Conservation (phyloP, 1,140 invertebrate genomes). For the Heliconius hermathena region DNA sequence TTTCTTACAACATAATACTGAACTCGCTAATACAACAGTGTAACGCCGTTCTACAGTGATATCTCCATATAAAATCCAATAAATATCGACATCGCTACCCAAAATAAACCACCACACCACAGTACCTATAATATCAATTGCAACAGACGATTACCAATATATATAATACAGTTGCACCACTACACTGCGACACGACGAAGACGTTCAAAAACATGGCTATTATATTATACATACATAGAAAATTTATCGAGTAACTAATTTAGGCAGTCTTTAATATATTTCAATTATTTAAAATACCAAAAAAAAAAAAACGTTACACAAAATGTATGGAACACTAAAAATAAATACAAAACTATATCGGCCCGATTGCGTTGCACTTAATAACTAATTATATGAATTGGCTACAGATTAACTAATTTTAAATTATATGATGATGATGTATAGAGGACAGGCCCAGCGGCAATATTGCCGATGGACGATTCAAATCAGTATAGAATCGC, state of each 20-base stretch:
- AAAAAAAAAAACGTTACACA: slow-evolving; percentile 55
- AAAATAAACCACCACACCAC: slow-evolving; percentile 35
- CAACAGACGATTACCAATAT: slow-evolving; percentile 34
- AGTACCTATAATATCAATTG: slow-evolving; percentile 34
- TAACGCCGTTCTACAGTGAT: slow-evolving; percentile 55
- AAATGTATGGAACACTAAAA: slow-evolving; percentile 65
- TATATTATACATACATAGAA: slow-evolving; percentile 66
- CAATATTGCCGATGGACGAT: neutral
- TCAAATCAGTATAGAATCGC: neutral
- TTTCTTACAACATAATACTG: slow-evolving; percentile 78
- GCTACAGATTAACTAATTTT: neutral
- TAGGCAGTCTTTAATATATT: slow-evolving; percentile 80
- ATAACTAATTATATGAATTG: neutral
- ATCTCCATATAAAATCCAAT: slow-evolving; percentile 41
- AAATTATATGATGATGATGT: neutral
- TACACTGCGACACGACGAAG: slow-evolving; percentile 31
- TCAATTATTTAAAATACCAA: slow-evolving; percentile 64
- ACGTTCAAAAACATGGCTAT: slow-evolving; percentile 52
- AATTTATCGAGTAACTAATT: slow-evolving; percentile 75
- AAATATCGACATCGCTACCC: slow-evolving; percentile 46
- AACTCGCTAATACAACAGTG: slow-evolving; percentile 78
- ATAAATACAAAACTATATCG: slow-evolving; percentile 52
- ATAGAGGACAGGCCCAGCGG: neutral
- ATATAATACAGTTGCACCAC: slow-evolving; percentile 29
- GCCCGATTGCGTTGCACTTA: slow-evolving; percentile 24